Evolutionary conservation across 2,113 vertebrate species (phyloP).

Genomic region (Hystrix cristata): DNA sequence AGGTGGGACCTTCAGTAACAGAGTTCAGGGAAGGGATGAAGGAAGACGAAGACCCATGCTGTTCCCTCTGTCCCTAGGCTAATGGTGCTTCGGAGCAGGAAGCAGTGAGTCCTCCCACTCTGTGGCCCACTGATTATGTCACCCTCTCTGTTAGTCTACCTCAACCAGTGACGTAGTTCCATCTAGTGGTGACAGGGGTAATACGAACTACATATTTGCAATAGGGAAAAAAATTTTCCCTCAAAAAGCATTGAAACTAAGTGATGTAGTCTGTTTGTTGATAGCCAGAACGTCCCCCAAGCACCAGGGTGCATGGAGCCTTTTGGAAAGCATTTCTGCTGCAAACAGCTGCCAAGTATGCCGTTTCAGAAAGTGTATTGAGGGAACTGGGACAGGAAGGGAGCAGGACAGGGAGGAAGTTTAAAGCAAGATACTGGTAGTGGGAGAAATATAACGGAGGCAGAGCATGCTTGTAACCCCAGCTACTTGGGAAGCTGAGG

Average conservation of each 20-base stretch:
- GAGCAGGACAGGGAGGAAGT: not conserved
- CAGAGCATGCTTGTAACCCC: not conserved
- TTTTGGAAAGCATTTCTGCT: not conserved
- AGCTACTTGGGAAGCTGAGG: not conserved
- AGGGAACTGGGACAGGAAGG: not conserved
- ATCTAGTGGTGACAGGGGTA: constrained; percentile 60
- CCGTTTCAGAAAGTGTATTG: not conserved
- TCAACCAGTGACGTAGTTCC: constrained; percentile 40
- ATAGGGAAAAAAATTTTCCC: not conserved
- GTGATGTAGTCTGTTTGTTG: not conserved
- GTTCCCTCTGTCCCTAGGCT: not conserved
- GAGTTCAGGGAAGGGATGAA: not conserved
- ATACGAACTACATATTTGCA: constrained; percentile 26
- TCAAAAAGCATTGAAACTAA: not conserved
- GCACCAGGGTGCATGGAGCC: not conserved
- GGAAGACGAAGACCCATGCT: not conserved
- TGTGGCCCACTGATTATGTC: not conserved
- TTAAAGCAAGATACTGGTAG: constrained; percentile 14
- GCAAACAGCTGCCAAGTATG: not conserved
- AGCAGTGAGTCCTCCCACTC: not conserved
- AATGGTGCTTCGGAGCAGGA: not conserved
- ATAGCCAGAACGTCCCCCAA: constrained; percentile 26
- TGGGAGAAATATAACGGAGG: not conserved
- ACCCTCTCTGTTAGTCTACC: not conserved
- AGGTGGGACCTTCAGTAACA: not conserved